Conservation (phyloP, 2,888 invertebrate species). For the Andrena dorsata region DNA sequence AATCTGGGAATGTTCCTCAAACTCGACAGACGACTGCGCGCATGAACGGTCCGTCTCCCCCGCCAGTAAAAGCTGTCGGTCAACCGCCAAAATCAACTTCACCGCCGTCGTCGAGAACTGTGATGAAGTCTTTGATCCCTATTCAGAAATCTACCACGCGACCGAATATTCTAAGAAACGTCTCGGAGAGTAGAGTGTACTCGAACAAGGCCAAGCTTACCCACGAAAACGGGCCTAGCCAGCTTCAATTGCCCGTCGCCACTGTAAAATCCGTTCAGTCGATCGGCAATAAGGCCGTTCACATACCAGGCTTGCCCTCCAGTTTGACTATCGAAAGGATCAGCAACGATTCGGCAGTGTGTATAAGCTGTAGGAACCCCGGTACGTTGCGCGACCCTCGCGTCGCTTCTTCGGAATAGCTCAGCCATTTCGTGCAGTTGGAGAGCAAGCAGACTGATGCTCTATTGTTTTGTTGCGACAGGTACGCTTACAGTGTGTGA, state of each 20-base stretch:
- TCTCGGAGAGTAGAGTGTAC: constrained; percentile 74
- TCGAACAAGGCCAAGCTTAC: constrained; percentile 66
- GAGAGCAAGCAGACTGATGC: not conserved
- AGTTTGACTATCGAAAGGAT: constrained; percentile 86
- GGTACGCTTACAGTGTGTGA: constrained; percentile 86
- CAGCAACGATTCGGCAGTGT: constrained; percentile 83
- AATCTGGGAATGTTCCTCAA: constrained; percentile 86
- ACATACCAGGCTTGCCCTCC: constrained; percentile 86
- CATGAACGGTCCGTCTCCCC: constrained; percentile 81
- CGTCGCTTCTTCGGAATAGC: not conserved
- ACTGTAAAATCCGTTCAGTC: constrained; percentile 76
- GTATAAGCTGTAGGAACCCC: constrained; percentile 85
- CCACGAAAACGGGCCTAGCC: constrained; percentile 68
- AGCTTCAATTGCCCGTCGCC: constrained; percentile 69
- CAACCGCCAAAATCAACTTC: constrained; percentile 73
- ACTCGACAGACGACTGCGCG: constrained; percentile 85
- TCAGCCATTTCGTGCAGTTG: no score
- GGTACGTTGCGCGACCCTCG: constrained; percentile 78
- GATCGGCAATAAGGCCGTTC: constrained; percentile 77
- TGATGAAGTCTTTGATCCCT: constrained; percentile 75
- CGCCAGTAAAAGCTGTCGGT: constrained; percentile 69
- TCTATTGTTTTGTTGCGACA: constrained; percentile 66
- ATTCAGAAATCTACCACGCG: constrained; percentile 76
- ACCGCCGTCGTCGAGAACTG: constrained; percentile 67
- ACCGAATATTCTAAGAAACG: constrained; percentile 78